phyloP scores from a whole-genome alignment of 2,797 vertebrate genomes.

The Thaleichthys pacificus region DNA sequence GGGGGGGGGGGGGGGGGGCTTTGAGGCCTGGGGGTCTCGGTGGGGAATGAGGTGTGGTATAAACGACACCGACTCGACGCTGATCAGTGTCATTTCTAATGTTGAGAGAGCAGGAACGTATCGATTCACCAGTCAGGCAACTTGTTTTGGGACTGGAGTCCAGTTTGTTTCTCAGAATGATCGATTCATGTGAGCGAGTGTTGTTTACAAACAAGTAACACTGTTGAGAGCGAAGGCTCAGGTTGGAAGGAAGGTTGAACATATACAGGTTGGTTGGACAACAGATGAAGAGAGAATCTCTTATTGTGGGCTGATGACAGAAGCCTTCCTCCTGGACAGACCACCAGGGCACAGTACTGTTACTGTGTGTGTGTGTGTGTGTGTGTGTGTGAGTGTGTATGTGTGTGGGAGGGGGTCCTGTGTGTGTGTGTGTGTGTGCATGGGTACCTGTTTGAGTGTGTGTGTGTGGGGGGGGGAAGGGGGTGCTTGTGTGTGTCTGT shows the following conservation, averaged over 20 bases:
- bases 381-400: constrained; percentile 13
- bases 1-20: too few species aligned
- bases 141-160: too few species aligned
- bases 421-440: neutral
- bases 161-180: neutral
- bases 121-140: too few species aligned
- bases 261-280: neutral
- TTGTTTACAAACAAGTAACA: neutral
- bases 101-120: too few species aligned
- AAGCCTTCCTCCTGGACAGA: neutral
- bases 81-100: too few species aligned
- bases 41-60: neutral
- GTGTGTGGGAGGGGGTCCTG: constrained; percentile 1
- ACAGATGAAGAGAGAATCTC: neutral
- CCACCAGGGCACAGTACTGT: neutral
- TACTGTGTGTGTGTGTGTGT: constrained; percentile 5
- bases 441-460: neutral
- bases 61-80: too few species aligned
- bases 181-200: neutral
- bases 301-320: neutral
- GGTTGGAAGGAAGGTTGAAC: too few species aligned
- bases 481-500: neutral
- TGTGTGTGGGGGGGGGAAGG: constrained; percentile 3
- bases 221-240: neutral
- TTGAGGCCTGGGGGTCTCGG: neutral